A percentile compares a stretch with the other conserved stretches of the same genome.
Conservation (phyloP, 2,113 vertebrate genomes). For the Ammodytes marinus region DNA sequence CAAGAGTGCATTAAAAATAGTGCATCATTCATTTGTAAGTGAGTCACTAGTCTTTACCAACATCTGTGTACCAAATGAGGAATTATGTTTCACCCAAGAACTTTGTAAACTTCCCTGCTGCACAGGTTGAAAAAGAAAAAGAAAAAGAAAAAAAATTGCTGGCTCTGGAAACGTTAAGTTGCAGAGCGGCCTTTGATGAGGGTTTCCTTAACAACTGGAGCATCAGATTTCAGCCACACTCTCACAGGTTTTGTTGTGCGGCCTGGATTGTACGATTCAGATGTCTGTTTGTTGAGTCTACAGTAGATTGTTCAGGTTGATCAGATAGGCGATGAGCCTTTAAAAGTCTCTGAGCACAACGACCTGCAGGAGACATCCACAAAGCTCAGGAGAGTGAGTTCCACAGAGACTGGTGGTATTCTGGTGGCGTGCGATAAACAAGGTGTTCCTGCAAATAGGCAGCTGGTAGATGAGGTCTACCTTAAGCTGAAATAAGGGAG, state of each 20-base stretch:
- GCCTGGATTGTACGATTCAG: slow-evolving; percentile 56
- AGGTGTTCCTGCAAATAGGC: background rate
- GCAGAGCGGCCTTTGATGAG: slow-evolving; percentile 65
- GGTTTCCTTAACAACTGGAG: slow-evolving; percentile 67
- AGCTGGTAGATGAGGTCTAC: background rate
- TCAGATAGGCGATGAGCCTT: slow-evolving; percentile 64
- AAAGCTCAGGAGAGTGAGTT: slow-evolving; percentile 37
- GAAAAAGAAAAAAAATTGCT: slow-evolving; percentile 3
- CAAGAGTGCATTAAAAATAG: too few species aligned
- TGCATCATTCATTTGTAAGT: too few species aligned
- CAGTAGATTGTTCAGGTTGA: slow-evolving; percentile 53
- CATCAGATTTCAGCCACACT: slow-evolving; percentile 62
- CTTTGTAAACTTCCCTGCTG: slow-evolving; percentile 20
- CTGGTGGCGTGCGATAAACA: background rate
- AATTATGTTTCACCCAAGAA: background rate
- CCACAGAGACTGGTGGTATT: background rate
- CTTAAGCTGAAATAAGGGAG: background rate
- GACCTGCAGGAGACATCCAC: slow-evolving; percentile 24
- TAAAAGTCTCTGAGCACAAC: slow-evolving; percentile 54
- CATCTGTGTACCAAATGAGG: background rate
- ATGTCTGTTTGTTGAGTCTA: slow-evolving; percentile 63
- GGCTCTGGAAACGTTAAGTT: slow-evolving; percentile 52
- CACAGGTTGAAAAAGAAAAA: background rate
- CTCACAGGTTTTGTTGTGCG: slow-evolving; percentile 64
- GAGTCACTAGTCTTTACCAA: too few species aligned